These are phyloP conservation scores for Sympetrum striolatum DNA, from an alignment of 2,888 invertebrate species.

Conservation along the genomic window DNA sequence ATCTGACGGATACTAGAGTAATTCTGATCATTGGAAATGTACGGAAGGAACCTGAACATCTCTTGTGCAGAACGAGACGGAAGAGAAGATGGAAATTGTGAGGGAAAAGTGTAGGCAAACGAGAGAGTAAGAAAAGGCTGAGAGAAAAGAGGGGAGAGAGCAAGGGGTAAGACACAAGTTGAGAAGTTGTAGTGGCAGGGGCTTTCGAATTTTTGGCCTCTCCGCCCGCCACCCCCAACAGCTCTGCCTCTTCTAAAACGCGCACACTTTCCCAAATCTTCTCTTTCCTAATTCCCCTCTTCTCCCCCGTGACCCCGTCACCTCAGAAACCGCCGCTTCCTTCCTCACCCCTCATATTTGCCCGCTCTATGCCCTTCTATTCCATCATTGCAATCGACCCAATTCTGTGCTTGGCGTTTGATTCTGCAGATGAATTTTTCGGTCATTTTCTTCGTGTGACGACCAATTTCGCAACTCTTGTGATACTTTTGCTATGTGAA, in stretches of 20 bases:
- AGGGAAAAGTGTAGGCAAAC: not conserved
- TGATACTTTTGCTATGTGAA: too few relatives aligned
- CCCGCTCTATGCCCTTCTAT: not conserved
- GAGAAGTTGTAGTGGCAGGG: conserved; percentile 43
- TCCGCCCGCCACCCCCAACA: not conserved
- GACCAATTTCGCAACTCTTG: too few relatives aligned
- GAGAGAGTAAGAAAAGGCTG: not conserved
- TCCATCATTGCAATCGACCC: not conserved
- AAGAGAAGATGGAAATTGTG: not conserved
- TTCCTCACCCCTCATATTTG: not conserved
- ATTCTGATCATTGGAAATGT: too few relatives aligned
- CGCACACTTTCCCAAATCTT: not conserved
- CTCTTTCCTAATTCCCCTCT: not conserved
- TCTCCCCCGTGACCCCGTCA: not conserved
- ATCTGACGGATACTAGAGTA: too few relatives aligned
- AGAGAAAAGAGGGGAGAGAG: not conserved
- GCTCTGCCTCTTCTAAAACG: not conserved
- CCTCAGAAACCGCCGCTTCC: not conserved
- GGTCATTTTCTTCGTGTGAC: too few relatives aligned
- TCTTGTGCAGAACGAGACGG: not conserved
- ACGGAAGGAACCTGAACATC: too few relatives aligned
- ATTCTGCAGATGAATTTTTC: too few relatives aligned
- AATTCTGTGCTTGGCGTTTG: too few relatives aligned
- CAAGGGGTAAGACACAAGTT: conserved; percentile 22
- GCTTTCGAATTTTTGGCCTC: conserved; percentile 3